Conservation (phyloP, 2,797 vertebrate genomes). For the Gobio occitaniae region DNA sequence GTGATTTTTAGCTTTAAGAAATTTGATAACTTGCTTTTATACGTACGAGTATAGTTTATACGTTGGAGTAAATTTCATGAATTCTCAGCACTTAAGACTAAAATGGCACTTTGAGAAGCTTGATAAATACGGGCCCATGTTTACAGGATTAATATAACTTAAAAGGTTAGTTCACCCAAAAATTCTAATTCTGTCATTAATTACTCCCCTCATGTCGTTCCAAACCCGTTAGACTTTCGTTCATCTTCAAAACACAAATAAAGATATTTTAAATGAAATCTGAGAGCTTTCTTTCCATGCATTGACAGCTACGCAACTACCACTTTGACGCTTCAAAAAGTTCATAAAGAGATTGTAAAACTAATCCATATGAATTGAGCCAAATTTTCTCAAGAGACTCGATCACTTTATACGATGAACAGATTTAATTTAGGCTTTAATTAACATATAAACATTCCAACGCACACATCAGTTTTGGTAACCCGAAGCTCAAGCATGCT, state of each 20-base stretch:
- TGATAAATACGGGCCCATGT: no score
- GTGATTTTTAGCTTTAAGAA: no score
- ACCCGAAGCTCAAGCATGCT: no score
- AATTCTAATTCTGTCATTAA: no score
- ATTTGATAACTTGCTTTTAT: no score
- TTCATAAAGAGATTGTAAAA: background rate
- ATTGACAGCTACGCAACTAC: background rate
- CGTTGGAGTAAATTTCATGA: no score
- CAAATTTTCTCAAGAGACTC: background rate
- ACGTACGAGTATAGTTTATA: no score
- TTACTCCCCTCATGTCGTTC: background rate
- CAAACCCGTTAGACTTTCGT: background rate
- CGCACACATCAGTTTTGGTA: no score
- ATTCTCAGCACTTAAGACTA: no score
- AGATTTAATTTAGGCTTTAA: background rate
- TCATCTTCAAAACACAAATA: background rate
- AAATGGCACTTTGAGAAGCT: no score
- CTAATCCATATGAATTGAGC: background rate
- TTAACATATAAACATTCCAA: background rate
- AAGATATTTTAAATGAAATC: background rate
- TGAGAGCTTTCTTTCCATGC: background rate
- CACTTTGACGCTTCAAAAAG: background rate
- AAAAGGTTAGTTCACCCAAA: background rate
- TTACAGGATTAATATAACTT: background rate
- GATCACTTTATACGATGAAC: background rate